Conservation (phyloP, 2,797 vertebrate genomes). For the Adelosebastes latens region DNA sequence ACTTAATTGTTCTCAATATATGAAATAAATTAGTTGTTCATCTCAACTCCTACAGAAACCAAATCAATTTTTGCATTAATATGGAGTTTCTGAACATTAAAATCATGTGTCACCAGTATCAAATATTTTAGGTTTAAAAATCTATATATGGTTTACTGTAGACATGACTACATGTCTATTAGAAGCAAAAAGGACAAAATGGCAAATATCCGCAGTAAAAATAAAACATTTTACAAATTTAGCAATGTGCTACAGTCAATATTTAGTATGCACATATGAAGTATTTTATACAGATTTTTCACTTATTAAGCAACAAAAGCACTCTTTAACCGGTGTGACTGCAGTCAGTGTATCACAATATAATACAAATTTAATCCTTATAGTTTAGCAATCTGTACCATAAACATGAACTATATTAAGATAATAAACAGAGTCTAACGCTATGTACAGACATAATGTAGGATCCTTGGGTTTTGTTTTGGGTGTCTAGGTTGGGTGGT, state of each 20-base stretch:
- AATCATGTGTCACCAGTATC: neutral
- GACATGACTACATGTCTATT: neutral
- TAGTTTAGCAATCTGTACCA: neutral
- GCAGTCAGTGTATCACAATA: neutral
- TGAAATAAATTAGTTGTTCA: neutral
- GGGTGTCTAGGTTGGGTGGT: neutral
- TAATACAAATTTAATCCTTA: neutral
- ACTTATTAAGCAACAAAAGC: neutral
- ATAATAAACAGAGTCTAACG: neutral
- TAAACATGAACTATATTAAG: neutral
- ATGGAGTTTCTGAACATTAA: neutral
- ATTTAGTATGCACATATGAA: neutral
- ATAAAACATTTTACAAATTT: neutral
- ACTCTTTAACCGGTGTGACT: neutral
- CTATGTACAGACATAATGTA: neutral
- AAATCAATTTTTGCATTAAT: neutral
- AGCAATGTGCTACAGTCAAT: neutral
- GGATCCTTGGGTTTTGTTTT: neutral
- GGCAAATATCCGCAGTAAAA: too few species aligned
- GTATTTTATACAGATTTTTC: neutral
- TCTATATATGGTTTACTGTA: neutral
- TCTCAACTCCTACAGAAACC: neutral
- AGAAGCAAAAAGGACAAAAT: neutral
- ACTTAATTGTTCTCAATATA: neutral
- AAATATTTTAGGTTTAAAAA: neutral